Percentiles rank a stretch among this genome's conserved stretches.
These are phyloP conservation scores for Notothenia coriiceps DNA, from an alignment of 2,113 vertebrate genomes.

Conservation along the genomic window DNA sequence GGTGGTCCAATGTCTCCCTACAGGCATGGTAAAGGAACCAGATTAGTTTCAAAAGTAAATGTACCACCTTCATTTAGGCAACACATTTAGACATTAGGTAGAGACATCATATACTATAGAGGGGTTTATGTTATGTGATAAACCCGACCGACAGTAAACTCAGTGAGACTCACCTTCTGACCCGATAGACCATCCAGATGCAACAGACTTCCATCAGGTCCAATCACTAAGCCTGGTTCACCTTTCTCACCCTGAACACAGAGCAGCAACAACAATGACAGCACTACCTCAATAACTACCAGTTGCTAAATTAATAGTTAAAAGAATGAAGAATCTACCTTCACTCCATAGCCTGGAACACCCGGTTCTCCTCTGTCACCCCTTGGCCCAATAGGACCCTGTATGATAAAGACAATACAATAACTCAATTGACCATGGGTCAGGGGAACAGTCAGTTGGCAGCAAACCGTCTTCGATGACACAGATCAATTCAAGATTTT, in stretches of 20 bases:
- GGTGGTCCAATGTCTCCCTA: slow-evolving; percentile 80
- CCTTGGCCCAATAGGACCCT: slow-evolving; percentile 85
- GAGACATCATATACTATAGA: not conserved
- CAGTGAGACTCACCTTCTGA: slow-evolving; percentile 69
- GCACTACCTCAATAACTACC: not conserved
- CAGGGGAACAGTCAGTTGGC: not conserved
- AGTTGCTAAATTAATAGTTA: not conserved
- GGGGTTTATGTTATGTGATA: no score
- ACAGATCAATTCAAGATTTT: not conserved
- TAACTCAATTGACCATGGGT: not conserved
- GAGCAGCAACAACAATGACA: not conserved
- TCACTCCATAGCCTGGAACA: slow-evolving; percentile 68
- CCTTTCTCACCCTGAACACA: slow-evolving; percentile 84
- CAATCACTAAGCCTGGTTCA: slow-evolving; percentile 79
- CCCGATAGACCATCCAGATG: slow-evolving; percentile 64
- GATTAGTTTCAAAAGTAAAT: not conserved
- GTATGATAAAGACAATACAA: not conserved
- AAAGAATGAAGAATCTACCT: slow-evolving; percentile 63
- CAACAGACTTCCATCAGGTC: slow-evolving; percentile 80
- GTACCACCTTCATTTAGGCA: not conserved
- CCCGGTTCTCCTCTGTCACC: slow-evolving; percentile 81
- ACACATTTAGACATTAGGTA: not conserved
- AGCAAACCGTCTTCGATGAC: not conserved
- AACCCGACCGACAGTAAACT: not conserved
- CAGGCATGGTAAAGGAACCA: not conserved